Evolutionary conservation across 2,797 vertebrate species (phyloP).

Genomic region (Smutsia temminckii): DNA sequence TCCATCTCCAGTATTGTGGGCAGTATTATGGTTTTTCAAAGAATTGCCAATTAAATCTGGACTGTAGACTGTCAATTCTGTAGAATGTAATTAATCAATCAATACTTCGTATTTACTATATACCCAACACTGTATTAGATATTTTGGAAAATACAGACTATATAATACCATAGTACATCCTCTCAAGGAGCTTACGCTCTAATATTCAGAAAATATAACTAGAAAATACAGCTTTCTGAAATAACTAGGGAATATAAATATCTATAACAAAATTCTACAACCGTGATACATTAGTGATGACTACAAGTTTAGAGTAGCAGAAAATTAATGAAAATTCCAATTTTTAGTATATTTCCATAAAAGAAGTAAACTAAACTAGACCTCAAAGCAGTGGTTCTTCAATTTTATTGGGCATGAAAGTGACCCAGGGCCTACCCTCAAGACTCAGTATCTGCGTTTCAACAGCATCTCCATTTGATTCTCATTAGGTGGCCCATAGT

Average conservation of each 20-base stretch:
- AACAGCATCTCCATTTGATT: background rate
- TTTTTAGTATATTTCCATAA: conserved; percentile 5
- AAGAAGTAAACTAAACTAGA: conserved; percentile 50
- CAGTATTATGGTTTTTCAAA: conserved; percentile 39
- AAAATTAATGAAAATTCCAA: conserved; percentile 36
- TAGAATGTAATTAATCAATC: conserved; percentile 3
- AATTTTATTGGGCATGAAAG: background rate
- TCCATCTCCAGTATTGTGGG: background rate
- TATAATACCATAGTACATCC: background rate
- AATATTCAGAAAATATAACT: conserved; percentile 19
- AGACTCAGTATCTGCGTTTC: background rate
- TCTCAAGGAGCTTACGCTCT: background rate
- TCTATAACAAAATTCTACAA: conserved; percentile 21
- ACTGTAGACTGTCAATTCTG: background rate
- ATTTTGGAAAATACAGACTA: conserved; percentile 19
- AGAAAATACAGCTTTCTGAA: conserved; percentile 14
- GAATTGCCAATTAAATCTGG: conserved; percentile 9
- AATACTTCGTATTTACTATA: background rate
- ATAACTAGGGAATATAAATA: background rate
- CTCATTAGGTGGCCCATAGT: background rate
- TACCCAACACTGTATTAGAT: background rate
- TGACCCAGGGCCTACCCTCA: background rate
- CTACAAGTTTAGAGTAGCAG: background rate
- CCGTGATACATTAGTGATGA: background rate
- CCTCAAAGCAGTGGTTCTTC: background rate